Evolutionary conservation across 2,888 invertebrate genomes (phyloP).

Genomic region (Gastracanthus pulcherrimus): DNA sequence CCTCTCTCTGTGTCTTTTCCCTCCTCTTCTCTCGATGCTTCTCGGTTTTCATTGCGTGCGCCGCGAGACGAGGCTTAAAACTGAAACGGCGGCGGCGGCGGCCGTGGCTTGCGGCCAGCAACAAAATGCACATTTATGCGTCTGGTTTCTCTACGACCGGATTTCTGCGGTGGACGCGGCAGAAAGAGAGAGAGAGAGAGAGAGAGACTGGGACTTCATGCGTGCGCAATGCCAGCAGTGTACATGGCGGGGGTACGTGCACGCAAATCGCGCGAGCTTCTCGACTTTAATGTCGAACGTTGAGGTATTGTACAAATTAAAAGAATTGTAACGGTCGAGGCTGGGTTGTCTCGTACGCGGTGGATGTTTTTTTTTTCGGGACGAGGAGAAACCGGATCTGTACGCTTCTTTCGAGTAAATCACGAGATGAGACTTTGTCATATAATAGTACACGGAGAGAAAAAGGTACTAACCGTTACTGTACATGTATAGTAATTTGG

Average conservation of each 20-base stretch:
- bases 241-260: no score
- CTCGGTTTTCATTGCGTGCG: constrained; percentile 43
- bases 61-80: constrained; percentile 34
- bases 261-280: neutral
- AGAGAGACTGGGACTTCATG: no score
- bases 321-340: neutral
- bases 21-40: neutral
- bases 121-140: constrained; percentile 52
- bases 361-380: neutral
- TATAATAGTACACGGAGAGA: no score
- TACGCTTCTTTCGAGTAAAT: no score
- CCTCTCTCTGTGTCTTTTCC: neutral
- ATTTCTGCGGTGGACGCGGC: constrained; percentile 51
- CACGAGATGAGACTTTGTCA: no score
- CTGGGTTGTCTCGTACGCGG: neutral
- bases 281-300: constrained; percentile 23
- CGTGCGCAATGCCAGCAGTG: no score
- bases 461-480: no score
- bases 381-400: no score
- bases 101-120: constrained; percentile 18
- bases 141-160: constrained; percentile 51
- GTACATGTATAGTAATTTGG: no score
- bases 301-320: constrained; percentile 35
- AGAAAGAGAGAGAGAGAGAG: no score
- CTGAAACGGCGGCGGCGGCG: constrained; percentile 20